Evolutionary conservation across 2,888 invertebrate species (phyloP), one percentile per base, ranked within the genome.

Genomic region (Leptopilina syphax): DNA sequence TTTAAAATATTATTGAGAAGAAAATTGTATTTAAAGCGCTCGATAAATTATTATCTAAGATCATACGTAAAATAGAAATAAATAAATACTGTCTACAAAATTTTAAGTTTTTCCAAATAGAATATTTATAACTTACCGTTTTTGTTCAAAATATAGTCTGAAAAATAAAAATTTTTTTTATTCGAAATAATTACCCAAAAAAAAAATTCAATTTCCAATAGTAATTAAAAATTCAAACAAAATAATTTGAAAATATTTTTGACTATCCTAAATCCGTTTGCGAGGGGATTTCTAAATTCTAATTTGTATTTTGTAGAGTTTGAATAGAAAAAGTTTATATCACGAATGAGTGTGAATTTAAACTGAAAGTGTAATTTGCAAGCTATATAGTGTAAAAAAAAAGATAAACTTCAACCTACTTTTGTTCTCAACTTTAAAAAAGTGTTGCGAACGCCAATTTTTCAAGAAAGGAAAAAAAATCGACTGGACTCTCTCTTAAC

Each of bases 101-200:
- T 47, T 68, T 68, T 47, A 68, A 47, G 47, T 47, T 68, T 68
- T 47, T 24, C 8, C 65, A 2, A 47, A 68, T 50, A 50, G 50
- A 50, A 50, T 44, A 50, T 50, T 50, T 10, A 50, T 1, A 10
- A 10, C 9, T 10, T 50, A 10, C 1, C 9, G 10, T 44, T 8
- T 44, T 44, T 44, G 34, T 34, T 44, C 5, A 5, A 44, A 44
- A 44, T 6, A 41, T 8, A 8, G 8, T 8, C 9, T 50, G 12
- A 50, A 50, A 50, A 50, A 50, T 10, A 12, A 50, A 47, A 47
- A 50, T 50, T 50, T 50, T 10, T 50, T 50, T 50, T 34, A 34
- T 34, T 34, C 34, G 34, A 1, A 34, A 34, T 34, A 34, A 34
- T 34, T 34, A 34, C 34, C 0, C 0, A 34, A 34, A 34, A 34